Evolutionary conservation across 2,888 invertebrate species (phyloP).

Genomic region (Diarsia dahlii): DNA sequence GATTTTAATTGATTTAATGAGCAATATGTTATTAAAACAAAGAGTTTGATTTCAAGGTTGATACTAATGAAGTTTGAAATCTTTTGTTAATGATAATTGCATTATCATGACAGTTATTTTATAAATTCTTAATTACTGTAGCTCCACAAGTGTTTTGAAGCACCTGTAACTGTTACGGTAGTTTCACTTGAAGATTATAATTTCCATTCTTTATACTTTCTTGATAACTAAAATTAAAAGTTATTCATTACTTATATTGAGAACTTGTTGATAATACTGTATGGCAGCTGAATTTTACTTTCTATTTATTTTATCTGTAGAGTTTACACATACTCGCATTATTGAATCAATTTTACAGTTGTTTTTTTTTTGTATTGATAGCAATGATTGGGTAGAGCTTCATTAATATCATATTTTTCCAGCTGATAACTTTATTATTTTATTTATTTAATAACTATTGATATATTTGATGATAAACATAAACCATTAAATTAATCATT

Average conservation of each 20-base stretch:
- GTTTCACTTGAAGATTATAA: conserved; percentile 1
- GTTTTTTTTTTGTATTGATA: conserved; percentile 8
- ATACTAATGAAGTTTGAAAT: conserved; percentile 15
- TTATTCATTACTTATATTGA: background rate
- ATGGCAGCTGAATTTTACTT: conserved; percentile 16
- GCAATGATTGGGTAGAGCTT: background rate
- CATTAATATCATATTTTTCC: conserved; percentile 1
- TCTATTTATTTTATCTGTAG: background rate
- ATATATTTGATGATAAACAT: background rate
- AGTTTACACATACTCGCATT: background rate
- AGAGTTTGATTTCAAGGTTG: conserved; percentile 49
- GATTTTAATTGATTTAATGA: conserved; percentile 23
- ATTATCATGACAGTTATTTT: background rate
- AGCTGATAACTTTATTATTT: conserved; percentile 1
- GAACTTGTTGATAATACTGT: conserved; percentile 10
- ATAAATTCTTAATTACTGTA: conserved; percentile 8
- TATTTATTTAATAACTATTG: conserved; percentile 1
- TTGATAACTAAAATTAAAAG: conserved; percentile 15
- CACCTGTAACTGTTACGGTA: conserved; percentile 2
- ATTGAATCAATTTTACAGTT: conserved; percentile 1
- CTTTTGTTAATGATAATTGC: conserved; percentile 10
- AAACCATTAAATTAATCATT: background rate
- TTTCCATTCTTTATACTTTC: conserved; percentile 10
- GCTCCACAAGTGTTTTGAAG: conserved; percentile 21
- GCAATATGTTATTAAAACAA: conserved; percentile 7